phyloP scores from a whole-genome alignment of 1,140 invertebrate species.

The Trialeurodes vaporariorum region DNA sequence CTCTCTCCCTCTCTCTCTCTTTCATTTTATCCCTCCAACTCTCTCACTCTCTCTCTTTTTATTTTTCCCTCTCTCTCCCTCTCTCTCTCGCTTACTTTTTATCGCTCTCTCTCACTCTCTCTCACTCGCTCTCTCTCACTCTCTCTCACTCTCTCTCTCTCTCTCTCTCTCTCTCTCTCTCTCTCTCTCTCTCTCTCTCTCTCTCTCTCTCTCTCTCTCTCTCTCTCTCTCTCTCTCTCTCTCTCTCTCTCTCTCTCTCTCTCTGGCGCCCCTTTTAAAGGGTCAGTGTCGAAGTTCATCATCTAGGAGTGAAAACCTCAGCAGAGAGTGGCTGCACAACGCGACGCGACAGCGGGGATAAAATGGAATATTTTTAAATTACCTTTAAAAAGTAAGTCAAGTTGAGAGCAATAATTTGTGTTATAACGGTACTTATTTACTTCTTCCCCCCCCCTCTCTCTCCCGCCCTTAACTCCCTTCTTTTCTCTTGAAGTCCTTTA shows the following conservation, averaged over 20 bases:
- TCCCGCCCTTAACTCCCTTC: too few relatives aligned
- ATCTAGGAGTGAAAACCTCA: not conserved
- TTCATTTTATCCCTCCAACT: not conserved
- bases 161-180: too few relatives aligned
- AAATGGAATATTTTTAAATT: slow-evolving; percentile 1
- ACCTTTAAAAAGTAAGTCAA: not conserved
- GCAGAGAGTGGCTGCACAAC: too few relatives aligned
- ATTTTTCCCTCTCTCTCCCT: too few relatives aligned
- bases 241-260: not conserved
- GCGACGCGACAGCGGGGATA: too few relatives aligned
- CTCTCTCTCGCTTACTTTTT: not conserved
- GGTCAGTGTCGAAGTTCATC: not conserved
- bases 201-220: not conserved
- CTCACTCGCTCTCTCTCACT: not conserved
- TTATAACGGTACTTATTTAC: not conserved
- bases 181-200: not conserved
- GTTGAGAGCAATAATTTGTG: not conserved
- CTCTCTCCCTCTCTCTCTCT: not conserved
- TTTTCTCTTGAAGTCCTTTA: not conserved
- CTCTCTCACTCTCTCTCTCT: not conserved
- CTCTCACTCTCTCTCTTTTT: not conserved
- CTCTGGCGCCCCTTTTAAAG: not conserved
- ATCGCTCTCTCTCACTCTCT: not conserved
- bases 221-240: not conserved
- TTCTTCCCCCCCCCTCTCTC: not conserved